These are phyloP conservation scores for Periphyllus acericola DNA, from an alignment of 2,888 invertebrate species.

Conservation along the genomic window DNA sequence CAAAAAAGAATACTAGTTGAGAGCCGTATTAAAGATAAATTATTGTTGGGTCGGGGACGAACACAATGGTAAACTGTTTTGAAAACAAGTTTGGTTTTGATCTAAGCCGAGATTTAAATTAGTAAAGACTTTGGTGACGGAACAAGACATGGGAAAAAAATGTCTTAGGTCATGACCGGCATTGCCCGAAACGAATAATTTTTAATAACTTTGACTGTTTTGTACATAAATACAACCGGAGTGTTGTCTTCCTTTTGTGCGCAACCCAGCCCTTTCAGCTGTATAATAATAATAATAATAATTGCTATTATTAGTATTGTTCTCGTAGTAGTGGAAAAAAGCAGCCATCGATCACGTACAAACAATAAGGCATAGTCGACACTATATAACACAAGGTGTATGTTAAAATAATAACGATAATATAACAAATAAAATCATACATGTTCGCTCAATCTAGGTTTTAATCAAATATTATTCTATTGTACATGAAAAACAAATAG, in stretches of 20 bases:
- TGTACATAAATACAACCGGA: conserved; percentile 29
- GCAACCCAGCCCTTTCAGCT: conserved; percentile 38
- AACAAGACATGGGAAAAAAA: conserved; percentile 35
- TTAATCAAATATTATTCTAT: conserved; percentile 44
- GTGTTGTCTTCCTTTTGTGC: conserved; percentile 50
- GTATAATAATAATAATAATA: conserved; percentile 47
- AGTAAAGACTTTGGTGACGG: conserved; percentile 38
- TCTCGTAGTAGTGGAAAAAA: conserved; percentile 47
- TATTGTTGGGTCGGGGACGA: not conserved
- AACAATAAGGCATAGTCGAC: conserved; percentile 50
- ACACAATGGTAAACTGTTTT: conserved; percentile 16
- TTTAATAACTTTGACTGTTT: conserved; percentile 51
- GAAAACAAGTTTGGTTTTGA: conserved; percentile 57
- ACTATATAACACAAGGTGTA: conserved; percentile 19
- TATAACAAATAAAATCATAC: conserved; percentile 44
- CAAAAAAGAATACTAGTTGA: not conserved
- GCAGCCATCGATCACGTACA: conserved; percentile 59
- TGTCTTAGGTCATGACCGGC: conserved; percentile 57
- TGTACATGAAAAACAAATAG: conserved; percentile 31
- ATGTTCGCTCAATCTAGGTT: conserved; percentile 31
- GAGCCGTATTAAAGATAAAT: not conserved
- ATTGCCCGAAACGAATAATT: conserved; percentile 56
- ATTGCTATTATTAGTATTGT: conserved; percentile 50
- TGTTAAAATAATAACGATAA: conserved; percentile 55
- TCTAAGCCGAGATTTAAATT: conserved; percentile 47